phyloP scores from a whole-genome alignment of 53 echinoderm and acorn worm genomes.

The Apostichopus leukothele region DNA sequence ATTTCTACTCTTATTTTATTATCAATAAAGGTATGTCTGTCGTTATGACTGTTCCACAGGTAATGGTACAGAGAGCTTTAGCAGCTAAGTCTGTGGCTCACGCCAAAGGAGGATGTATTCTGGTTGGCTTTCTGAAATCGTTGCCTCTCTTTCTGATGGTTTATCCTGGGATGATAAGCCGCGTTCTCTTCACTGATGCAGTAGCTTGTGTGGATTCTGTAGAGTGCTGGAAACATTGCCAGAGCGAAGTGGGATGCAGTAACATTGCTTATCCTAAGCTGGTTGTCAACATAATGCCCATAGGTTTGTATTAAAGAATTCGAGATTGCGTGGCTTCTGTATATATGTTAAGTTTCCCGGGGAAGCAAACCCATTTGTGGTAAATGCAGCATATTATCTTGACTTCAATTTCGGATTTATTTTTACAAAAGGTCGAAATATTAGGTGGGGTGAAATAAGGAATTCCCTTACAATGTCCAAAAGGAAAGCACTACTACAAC shows the following conservation, averaged over 20 bases:
- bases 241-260: slow-evolving; percentile 72
- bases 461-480: too few relatives aligned
- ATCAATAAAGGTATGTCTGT: background rate
- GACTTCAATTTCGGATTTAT: too few relatives aligned
- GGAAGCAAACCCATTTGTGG: too few relatives aligned
- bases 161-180: slow-evolving; percentile 88
- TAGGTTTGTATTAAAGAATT: slow-evolving; percentile 51
- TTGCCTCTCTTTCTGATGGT: slow-evolving; percentile 93
- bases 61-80: slow-evolving; percentile 91
- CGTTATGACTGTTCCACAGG: slow-evolving; percentile 37
- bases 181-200: slow-evolving; percentile 71
- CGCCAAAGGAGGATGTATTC: slow-evolving; percentile 88
- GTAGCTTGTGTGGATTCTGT: slow-evolving; percentile 73
- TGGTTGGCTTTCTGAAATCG: slow-evolving; percentile 80
- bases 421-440: too few relatives aligned
- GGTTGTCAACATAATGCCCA: slow-evolving; percentile 84
- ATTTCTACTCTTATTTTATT: too few relatives aligned
- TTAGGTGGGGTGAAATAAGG: too few relatives aligned
- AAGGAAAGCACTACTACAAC: too few relatives aligned
- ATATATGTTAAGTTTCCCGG: too few relatives aligned
- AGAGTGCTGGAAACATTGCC: slow-evolving; percentile 65
- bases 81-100: slow-evolving; percentile 86
- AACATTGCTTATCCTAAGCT: slow-evolving; percentile 92
- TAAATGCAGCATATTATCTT: too few relatives aligned
- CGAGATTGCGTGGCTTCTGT: too few relatives aligned